These are phyloP conservation scores for Gavialis gangeticus DNA, from an alignment of 2,113 vertebrate species.

Conservation along the genomic window DNA sequence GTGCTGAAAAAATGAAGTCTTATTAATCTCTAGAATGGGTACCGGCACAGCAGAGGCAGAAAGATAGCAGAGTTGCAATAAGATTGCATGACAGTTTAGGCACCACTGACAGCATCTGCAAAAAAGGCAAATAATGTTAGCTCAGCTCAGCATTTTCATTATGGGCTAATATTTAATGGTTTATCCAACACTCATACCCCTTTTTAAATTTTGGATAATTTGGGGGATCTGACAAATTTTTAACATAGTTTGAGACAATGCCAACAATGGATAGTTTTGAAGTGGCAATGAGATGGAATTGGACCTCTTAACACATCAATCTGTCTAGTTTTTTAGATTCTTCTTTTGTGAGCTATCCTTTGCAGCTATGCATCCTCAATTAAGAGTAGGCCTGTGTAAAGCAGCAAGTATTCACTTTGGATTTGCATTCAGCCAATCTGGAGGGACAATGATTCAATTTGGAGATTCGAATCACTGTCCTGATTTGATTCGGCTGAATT, in stretches of 20 bases:
- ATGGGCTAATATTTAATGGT: not conserved
- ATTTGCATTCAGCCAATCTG: no score
- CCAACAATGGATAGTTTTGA: not conserved
- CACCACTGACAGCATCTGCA: not conserved
- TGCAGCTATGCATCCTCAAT: not conserved
- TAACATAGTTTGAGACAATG: not conserved
- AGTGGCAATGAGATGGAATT: not conserved
- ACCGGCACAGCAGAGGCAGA: not conserved
- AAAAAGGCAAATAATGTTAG: not conserved
- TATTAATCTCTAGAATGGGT: conserved; percentile 6
- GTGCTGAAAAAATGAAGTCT: conserved; percentile 26
- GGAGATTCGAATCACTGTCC: no score
- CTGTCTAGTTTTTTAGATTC: not conserved
- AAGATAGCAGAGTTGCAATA: not conserved
- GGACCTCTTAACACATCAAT: not conserved
- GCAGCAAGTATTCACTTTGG: no score
- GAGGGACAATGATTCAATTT: no score
- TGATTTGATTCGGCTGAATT: no score
- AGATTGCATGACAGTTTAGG: rapidly evolving
- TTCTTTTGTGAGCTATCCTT: not conserved
- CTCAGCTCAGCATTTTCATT: not conserved
- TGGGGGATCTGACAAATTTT: not conserved
- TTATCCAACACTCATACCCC: not conserved
- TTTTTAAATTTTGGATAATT: not conserved
- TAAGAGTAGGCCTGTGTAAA: not conserved